Percentiles rank a stretch among this genome's conserved stretches.
phyloP scores from a whole-genome alignment of 2,113 vertebrate species.

The Ariopsis seemanni region DNA sequence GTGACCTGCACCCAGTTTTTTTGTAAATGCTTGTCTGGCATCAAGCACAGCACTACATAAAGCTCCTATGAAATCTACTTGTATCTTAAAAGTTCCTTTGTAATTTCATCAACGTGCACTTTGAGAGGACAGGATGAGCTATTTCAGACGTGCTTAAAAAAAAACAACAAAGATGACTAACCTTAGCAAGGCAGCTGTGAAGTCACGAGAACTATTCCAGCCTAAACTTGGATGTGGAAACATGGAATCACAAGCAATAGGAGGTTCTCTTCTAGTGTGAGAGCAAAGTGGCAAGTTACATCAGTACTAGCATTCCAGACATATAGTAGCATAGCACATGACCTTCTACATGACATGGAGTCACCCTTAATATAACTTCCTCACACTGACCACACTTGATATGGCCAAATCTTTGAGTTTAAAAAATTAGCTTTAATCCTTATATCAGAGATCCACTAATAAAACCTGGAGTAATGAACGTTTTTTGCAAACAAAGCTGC shows the following conservation, averaged over 20 bases:
- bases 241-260: constrained; percentile 41
- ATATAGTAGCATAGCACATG: not conserved
- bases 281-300: constrained; percentile 25
- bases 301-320: constrained; percentile 2
- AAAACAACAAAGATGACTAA: constrained; percentile 37
- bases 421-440: not conserved
- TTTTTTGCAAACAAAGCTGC: not conserved
- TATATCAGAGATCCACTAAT: not conserved
- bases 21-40: not conserved
- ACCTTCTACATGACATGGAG: too few species aligned
- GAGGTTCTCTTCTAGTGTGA: not conserved
- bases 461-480: not conserved
- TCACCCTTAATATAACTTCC: not conserved
- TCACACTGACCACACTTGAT: too few species aligned
- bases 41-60: not conserved
- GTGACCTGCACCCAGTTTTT: not conserved
- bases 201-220: constrained; percentile 47
- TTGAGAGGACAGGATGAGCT: not conserved
- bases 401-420: not conserved
- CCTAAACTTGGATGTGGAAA: constrained; percentile 58
- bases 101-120: not conserved
- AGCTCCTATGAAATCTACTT: not conserved
- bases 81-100: not conserved
- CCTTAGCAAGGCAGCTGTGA: constrained; percentile 54
- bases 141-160: constrained; percentile 50